Conservation (phyloP, 2,113 vertebrate genomes). For the Zosterops pallidus region DNA sequence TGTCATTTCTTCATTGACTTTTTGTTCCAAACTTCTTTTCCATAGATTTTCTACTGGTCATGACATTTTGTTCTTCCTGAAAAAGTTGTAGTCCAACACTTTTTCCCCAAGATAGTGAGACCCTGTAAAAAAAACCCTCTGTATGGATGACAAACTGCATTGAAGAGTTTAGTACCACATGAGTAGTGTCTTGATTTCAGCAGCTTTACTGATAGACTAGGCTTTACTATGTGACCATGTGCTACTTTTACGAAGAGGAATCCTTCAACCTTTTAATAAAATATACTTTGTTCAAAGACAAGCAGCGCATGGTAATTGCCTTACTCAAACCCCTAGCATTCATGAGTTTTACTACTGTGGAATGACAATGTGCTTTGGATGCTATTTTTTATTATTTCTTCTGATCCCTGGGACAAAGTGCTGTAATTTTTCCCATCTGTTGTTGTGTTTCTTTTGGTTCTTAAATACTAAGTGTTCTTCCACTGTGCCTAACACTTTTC, state of each 20-base stretch:
- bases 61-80: not conserved
- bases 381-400: not conserved
- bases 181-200: not conserved
- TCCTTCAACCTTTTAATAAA: not conserved
- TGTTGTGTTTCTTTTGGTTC: not conserved
- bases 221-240: not conserved
- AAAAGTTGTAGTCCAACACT: not conserved
- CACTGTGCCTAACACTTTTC: not conserved
- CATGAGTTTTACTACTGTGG: not conserved
- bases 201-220: not conserved
- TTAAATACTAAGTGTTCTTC: not conserved
- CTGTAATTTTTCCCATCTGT: not conserved
- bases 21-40: not conserved
- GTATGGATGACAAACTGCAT: not conserved
- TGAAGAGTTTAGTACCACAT: not conserved
- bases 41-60: not conserved
- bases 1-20: not conserved
- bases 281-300: not conserved
- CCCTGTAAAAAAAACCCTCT: not conserved
- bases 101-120: not conserved
- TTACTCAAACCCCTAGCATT: not conserved
- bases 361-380: not conserved
- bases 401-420: not conserved
- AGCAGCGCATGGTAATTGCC: rapidly evolving
- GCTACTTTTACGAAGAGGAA: not conserved